Evolutionary conservation across 2,888 invertebrate genomes (phyloP), one percentile per base, ranked within the genome.

Genomic region (Punctoribates punctum): DNA sequence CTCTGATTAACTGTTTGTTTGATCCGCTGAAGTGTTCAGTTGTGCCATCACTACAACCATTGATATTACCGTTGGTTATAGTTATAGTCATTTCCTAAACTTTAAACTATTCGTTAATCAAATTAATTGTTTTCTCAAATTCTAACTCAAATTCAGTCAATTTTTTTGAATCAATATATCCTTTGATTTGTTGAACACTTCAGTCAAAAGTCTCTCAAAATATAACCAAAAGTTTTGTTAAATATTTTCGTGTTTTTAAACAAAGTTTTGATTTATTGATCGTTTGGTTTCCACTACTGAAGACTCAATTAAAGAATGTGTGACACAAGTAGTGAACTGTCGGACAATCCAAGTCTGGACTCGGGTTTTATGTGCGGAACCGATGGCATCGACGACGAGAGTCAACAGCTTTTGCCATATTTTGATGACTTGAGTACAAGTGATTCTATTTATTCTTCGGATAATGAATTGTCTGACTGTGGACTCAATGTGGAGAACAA

Each of bases 311-410:
- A 20, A 17, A 51, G 1, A 20, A 72, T 72, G 72, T 72, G 72
- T 48, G 72, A 72, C 48, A 72, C 72, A 25, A 72, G 72, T 72
- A 72, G 72, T 72, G 72, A 72, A 72, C 72, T 72, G 46, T 72
- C 72, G 17, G 72, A 72, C 72, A 25, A 46, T n/a, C 42, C 34
- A 13, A 20, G 20, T 25, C 38, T 48, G 46, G 72, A 72, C 72
- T 46, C 46, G 8, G 72, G 72, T 1, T 48, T 72, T 46, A 72
- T 72, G 42, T 23, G 48, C 23, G n/a, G 11, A 15, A 9, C 23
- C 25, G 46, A 23, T 15, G 72, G 17, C 72, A 25, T 23, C 46
- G 72, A 72, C 17, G 46, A 42, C 17, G 72, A 46, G 5, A 72
- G 48, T 48, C 72, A 72, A 20, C 72, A 72, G 23, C 48, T 72